phyloP scores from a whole-genome alignment of 2,113 vertebrate genomes.

The Chaenocephalus aceratus region DNA sequence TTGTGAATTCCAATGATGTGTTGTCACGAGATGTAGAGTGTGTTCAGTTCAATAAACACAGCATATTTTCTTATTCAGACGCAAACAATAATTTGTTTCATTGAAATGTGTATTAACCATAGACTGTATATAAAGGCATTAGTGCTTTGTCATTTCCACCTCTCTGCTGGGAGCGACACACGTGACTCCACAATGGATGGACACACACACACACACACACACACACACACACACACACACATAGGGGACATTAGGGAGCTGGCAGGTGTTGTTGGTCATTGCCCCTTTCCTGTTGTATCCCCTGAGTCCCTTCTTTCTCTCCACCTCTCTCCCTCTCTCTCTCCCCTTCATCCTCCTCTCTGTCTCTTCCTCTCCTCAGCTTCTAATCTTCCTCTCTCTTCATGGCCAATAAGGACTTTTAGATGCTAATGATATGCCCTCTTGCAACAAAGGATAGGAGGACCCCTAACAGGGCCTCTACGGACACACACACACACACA shows the following conservation, averaged over 20 bases:
- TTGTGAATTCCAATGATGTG: too few relatives aligned
- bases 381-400: slow-evolving; percentile 51
- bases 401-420: slow-evolving; percentile 75
- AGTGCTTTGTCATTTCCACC: too few relatives aligned
- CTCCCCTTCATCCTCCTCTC: neutral
- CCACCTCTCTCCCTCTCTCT: slow-evolving; percentile 10
- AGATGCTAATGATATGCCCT: slow-evolving; percentile 82
- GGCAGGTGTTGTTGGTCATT: slow-evolving; percentile 72
- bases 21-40: too few relatives aligned
- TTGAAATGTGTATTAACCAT: too few relatives aligned
- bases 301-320: slow-evolving; percentile 22
- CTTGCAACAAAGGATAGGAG: slow-evolving; percentile 72
- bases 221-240: slow-evolving; percentile 32
- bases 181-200: slow-evolving; percentile 4
- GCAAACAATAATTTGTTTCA: too few relatives aligned
- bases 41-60: too few relatives aligned
- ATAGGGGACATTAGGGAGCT: slow-evolving; percentile 22
- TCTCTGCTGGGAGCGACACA: slow-evolving; percentile 8
- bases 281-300: slow-evolving; percentile 50
- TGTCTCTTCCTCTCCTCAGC: slow-evolving; percentile 8
- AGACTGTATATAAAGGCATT: too few relatives aligned
- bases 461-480: slow-evolving; percentile 57
- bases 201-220: slow-evolving; percentile 25
- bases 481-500: slow-evolving; percentile 42
- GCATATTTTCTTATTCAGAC: too few relatives aligned